These are phyloP conservation scores for Liasis olivaceus DNA, from an alignment of 2,797 vertebrate genomes.

Conservation along the genomic window DNA sequence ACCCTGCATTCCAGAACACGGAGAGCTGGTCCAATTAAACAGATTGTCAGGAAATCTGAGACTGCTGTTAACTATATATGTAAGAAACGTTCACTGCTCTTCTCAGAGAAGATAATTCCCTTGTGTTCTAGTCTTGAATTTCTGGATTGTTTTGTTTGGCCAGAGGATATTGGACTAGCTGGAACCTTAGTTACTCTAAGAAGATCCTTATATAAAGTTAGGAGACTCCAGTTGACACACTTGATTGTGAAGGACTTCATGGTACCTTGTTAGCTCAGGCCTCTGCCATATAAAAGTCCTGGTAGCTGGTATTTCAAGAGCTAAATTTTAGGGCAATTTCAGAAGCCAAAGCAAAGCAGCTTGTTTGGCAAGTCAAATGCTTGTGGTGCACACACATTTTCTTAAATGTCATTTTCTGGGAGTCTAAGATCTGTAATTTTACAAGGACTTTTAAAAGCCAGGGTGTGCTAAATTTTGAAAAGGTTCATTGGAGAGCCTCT, in stretches of 20 bases:
- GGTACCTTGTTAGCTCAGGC: neutral
- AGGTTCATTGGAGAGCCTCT: conserved; percentile 27
- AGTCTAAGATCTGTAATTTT: conserved; percentile 7
- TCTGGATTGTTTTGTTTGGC: no score
- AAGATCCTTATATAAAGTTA: neutral
- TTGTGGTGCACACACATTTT: neutral
- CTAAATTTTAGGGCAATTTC: neutral
- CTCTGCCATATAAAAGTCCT: neutral
- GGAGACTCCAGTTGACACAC: neutral
- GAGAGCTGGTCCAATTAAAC: no score
- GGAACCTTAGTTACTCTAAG: neutral
- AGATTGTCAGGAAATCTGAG: no score
- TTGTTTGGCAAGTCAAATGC: neutral
- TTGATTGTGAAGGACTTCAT: neutral
- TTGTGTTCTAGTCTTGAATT: no score
- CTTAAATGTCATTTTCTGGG: conserved; percentile 27
- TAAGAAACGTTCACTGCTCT: no score
- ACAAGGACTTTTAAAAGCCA: conserved; percentile 37
- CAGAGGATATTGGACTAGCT: no score
- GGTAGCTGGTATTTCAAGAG: neutral
- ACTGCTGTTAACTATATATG: no score
- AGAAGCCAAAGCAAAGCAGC: neutral
- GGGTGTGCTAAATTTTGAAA: conserved; percentile 2
- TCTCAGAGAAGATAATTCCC: no score
- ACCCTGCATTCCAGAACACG: no score